Base-by-base conservation (phyloP, 2,888 invertebrate species). In the Ornithoptera alexandrae region DNA sequence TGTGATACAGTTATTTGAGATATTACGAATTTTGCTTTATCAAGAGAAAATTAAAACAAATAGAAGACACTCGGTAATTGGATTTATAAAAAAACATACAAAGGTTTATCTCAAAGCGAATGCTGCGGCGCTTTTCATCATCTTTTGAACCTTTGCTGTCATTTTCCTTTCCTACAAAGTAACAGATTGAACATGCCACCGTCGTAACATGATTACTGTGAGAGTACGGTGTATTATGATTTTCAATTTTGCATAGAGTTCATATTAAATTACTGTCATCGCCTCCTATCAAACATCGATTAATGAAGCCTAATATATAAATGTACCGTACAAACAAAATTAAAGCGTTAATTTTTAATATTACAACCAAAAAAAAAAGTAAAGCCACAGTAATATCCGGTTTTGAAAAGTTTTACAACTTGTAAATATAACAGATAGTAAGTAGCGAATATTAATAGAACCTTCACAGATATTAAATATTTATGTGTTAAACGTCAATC, bases 101-200 rank as follows among this genome's bases (percentile, higher is more conserved):
- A 22, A 3, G 22, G n/a, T 20, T 58, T 58, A 10, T 58, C 22
- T 58, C 57, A 22, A 58, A 22, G 12, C 22, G 22, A 58, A 58
- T 58, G 22, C 22, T 58, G 10, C 57, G 22, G 57, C 57, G 22
- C 22, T 58, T 15, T 58, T 2, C 22, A 20, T 6, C 20, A 10
- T 20, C 57, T 30, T 58, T 22, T 58, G 20, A 58, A 22, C 57
- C 57, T 58, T 58, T 58, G 57, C 57, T 58, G 57, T 58, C 22
- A 58, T 58, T n/a, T n/a, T 58, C 57, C 24, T 22, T 10, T n/a
- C 1, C 57, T 4, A 58, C 22, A 58, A 22, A 22, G 22, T 58
- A 58, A 22, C 20, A 57, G 20, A 20, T 58, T 22, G 57, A 58
- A 57, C 18, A 20, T 58, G n/a, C 15, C 22, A 1, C 4, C 22